Evolutionary conservation across 2,113 vertebrate genomes (phyloP).

Genomic region (Aviceda subcristata): DNA sequence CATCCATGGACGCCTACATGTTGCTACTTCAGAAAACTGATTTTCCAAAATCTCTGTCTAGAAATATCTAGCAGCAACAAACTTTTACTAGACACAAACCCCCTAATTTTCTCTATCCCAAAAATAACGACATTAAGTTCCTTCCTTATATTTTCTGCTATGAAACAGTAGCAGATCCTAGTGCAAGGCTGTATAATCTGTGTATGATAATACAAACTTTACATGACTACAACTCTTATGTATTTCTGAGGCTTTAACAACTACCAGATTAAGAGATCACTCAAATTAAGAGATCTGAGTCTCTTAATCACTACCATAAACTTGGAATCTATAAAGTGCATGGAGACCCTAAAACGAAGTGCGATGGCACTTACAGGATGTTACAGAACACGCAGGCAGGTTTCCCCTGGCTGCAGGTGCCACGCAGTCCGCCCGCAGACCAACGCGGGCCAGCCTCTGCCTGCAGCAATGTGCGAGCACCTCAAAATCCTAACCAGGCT

Average conservation of each 20-base stretch:
- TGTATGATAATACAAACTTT: background rate
- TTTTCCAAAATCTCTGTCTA: background rate
- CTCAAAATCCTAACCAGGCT: background rate
- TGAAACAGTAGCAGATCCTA: background rate
- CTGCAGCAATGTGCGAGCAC: background rate
- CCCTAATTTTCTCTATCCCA: background rate
- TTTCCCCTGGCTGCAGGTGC: background rate
- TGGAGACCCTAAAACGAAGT: background rate
- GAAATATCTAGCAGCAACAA: background rate
- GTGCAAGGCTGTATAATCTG: background rate
- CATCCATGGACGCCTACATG: background rate
- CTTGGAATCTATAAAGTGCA: background rate
- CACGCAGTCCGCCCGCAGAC: background rate
- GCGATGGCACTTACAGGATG: background rate
- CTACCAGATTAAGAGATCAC: background rate
- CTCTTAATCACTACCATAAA: background rate
- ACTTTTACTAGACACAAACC: background rate
- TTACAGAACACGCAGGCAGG: background rate
- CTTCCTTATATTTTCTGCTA: background rate
- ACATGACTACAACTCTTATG: background rate
- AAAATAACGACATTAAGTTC: background rate
- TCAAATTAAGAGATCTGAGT: background rate
- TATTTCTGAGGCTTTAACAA: background rate
- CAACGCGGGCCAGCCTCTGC: fast-evolving
- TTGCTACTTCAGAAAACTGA: background rate